Evolutionary conservation across 2,888 invertebrate species (phyloP).

Genomic region (Neoascia interrupta): DNA sequence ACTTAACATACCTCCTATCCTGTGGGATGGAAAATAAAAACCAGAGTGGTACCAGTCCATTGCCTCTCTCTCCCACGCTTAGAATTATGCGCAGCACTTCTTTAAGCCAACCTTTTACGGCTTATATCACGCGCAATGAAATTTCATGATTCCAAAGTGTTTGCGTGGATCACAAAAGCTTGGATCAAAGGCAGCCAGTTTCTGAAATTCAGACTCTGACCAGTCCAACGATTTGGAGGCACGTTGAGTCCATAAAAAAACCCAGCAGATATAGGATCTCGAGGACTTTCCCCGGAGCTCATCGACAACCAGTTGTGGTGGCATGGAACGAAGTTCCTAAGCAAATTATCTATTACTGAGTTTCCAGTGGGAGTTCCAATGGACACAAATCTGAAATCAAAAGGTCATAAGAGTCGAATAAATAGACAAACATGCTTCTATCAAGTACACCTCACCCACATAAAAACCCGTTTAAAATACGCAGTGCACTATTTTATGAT

Average conservation of each 20-base stretch:
- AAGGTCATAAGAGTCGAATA: not conserved
- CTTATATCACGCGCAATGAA: not conserved
- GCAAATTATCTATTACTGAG: too few relatives aligned
- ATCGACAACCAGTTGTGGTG: not conserved
- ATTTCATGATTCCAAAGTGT: not conserved
- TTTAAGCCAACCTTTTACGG: not conserved
- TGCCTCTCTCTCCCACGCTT: not conserved
- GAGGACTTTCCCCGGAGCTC: not conserved
- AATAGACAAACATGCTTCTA: not conserved
- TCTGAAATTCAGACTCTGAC: not conserved
- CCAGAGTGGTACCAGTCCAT: too few relatives aligned
- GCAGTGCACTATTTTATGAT: too few relatives aligned
- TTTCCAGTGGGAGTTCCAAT: not conserved
- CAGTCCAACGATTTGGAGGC: not conserved
- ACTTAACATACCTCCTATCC: too few relatives aligned
- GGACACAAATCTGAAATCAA: not conserved
- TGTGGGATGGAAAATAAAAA: too few relatives aligned
- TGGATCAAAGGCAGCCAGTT: not conserved
- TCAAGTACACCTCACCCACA: too few relatives aligned
- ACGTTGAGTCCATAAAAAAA: not conserved
- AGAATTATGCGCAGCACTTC: not conserved
- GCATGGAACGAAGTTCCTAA: not conserved
- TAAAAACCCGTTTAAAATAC: too few relatives aligned
- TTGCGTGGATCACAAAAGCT: not conserved
- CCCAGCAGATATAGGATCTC: not conserved